These are phyloP conservation scores for Gopherus evgoodei DNA, from an alignment of 2,113 vertebrate species.

Conservation along the genomic window DNA sequence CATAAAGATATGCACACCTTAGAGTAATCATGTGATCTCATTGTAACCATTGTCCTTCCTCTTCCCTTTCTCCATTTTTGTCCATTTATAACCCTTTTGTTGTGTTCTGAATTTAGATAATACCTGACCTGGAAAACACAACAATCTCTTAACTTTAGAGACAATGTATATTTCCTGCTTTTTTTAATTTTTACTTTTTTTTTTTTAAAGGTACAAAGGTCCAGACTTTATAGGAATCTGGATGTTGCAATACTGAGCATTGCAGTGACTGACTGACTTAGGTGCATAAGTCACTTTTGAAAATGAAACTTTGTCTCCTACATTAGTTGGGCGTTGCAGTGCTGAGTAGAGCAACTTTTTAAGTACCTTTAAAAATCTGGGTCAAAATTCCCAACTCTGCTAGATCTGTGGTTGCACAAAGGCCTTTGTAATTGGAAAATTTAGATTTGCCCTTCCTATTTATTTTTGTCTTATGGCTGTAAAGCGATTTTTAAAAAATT, in stretches of 20 bases:
- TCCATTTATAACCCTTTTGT: neutral
- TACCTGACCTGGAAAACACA: neutral
- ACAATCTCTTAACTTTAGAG: neutral
- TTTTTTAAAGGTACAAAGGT: neutral
- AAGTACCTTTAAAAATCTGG: neutral
- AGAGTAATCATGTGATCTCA: neutral
- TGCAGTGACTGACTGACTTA: neutral
- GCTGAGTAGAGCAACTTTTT: neutral
- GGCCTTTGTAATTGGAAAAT: neutral
- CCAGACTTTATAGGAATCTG: neutral
- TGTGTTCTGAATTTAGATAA: neutral
- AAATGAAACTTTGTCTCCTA: neutral
- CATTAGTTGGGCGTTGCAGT: neutral
- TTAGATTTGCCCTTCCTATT: neutral
- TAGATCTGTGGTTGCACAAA: neutral
- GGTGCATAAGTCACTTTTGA: neutral
- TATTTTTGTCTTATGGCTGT: neutral
- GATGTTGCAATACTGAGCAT: neutral
- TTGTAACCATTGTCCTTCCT: neutral
- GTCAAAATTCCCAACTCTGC: neutral
- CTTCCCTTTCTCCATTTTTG: neutral
- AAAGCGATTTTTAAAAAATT: neutral
- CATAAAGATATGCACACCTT: neutral
- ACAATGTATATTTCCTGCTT: neutral
- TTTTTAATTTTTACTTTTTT: neutral